Base-by-base conservation (phyloP, 1,140 invertebrate genomes). In the Tetragonula clypearis region DNA sequence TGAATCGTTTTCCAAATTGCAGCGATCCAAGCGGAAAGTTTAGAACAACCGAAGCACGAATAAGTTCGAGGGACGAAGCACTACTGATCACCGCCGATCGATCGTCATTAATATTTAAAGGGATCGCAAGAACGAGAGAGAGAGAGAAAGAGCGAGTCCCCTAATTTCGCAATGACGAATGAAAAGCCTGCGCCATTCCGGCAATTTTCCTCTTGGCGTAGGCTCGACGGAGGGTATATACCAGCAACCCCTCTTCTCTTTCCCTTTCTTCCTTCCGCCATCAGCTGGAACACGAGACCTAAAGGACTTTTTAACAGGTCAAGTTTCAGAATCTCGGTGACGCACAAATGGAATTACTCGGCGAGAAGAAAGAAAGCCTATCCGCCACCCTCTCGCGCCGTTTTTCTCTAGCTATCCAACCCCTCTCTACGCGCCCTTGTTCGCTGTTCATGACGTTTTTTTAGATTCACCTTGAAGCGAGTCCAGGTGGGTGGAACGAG, bases 301-400 rank as follows among this genome's bases (percentile, higher is more conserved):
- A 87, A 90, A 92, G 86, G 92, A 92, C 90, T 93, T 93, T 93
- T 92, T 93, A 92, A 92, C 91, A 88, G 91, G 91, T 93, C 92
- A 90, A 92, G 91, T 93, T 93, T 91, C 92, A 87, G 84, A 89
- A 90, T 91, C 88, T 89, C 85, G 55, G 83, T 88, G 86, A 88
- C 89, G 87, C 87, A 92, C 86, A 92, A 91, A 92, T 91, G 86
- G 91, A 92, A 92, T 92, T 91, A 92, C 82, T 86, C 86, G 83
- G 12, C 79, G 86, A 35, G 82, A 87, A 87, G 81, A 84, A 87
- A 86, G 74, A 84, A 87, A 86, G 74, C 82, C 69, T 66, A 21
- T 4, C 82, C 60, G 12, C 11, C 65, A 30, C 26, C 65, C 65
- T 66, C 65, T 30, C 76, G 56, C 73, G 68, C 53, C 53, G 56